phyloP scores from a whole-genome alignment of 2,888 invertebrate genomes.

The Stenoptilia bipunctidactyla region DNA sequence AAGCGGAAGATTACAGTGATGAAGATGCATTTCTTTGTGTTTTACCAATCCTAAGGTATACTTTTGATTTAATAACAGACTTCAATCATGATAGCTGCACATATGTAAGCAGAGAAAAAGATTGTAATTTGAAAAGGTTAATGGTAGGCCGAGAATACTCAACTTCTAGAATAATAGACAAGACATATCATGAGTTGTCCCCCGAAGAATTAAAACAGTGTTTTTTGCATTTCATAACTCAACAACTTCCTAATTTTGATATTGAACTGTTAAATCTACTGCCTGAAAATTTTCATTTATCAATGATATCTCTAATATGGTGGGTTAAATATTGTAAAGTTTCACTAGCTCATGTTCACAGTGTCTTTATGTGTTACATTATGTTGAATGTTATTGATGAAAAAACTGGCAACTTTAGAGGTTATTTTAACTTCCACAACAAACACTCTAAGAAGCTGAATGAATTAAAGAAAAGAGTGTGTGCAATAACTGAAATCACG shows the following conservation, averaged over 20 bases:
- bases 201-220: constrained; percentile 33
- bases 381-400: constrained; percentile 70
- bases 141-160: constrained; percentile 30
- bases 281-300: constrained; percentile 72
- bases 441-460: constrained; percentile 47
- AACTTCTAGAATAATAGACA: constrained; percentile 26
- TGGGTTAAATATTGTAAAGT: constrained; percentile 64
- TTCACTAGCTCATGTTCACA: constrained; percentile 61
- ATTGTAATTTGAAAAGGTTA: constrained; percentile 34
- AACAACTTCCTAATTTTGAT: constrained; percentile 42
- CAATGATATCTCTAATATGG: constrained; percentile 70
- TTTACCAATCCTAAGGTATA: constrained; percentile 73
- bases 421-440: constrained; percentile 52
- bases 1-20: constrained; percentile 77
- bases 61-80: constrained; percentile 62
- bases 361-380: constrained; percentile 70
- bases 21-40: constrained; percentile 72
- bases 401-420: constrained; percentile 68
- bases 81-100: constrained; percentile 37
- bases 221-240: constrained; percentile 59
- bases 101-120: constrained; percentile 46
- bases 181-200: constrained; percentile 30
- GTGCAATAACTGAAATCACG: constrained; percentile 11
- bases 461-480: constrained; percentile 28
- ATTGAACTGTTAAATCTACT: constrained; percentile 42